Conservation (phyloP, 2,797 vertebrate genomes). For the Enoplosus armatus region DNA sequence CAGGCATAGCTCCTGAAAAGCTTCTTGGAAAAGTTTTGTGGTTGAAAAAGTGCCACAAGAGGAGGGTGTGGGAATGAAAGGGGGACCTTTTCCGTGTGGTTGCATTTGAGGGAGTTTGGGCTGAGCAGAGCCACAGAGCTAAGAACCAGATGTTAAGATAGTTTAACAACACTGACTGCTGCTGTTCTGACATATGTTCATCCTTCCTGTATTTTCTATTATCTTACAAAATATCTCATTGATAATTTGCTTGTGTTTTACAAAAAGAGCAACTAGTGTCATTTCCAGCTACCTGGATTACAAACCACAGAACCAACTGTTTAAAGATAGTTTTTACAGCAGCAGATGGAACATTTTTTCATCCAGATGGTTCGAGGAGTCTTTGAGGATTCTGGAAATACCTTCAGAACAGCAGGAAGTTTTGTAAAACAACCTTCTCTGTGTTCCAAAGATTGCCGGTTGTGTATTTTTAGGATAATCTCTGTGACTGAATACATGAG, state of each 20-base stretch:
- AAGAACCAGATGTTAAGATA: no score
- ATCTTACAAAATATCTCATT: background rate
- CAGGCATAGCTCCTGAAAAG: no score
- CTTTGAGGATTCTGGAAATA: background rate
- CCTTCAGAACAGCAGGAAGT: background rate
- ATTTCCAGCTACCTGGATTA: background rate
- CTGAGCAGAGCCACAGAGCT: no score
- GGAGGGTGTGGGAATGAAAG: background rate
- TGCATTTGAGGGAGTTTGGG: no score
- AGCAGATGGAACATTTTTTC: background rate
- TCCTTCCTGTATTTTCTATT: background rate
- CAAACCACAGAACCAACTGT: background rate
- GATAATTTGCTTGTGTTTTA: background rate
- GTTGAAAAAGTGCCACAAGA: background rate
- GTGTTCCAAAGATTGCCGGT: background rate
- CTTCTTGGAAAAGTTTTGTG: background rate
- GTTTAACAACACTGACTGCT: no score
- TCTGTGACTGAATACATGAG: background rate
- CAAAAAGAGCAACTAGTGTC: background rate
- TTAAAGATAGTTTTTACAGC: background rate
- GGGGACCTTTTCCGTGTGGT: background rate
- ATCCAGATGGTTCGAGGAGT: background rate
- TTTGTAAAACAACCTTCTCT: background rate
- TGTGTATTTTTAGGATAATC: background rate
- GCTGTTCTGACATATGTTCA: no score